Base-by-base conservation (phyloP, 2,888 invertebrate species). In the Epinotia brunnichana region DNA sequence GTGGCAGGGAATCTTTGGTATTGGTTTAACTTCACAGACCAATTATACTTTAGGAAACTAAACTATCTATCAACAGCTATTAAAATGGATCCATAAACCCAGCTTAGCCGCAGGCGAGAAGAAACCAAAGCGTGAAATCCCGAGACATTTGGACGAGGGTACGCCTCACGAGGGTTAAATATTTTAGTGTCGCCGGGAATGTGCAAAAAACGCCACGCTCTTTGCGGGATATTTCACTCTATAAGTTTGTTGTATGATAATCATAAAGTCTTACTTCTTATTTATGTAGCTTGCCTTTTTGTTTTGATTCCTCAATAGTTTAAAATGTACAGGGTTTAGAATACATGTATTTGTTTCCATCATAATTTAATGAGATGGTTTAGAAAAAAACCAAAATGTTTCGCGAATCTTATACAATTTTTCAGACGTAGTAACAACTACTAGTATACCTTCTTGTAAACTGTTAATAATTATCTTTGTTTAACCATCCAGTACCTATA, bases 51-150 rank as follows among this genome's bases (percentile, higher is more conserved):
- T 54, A 15, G 9, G 29, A 29, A 29, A 57, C n/a, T 9, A 29
- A 24, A 56, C 15, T 15, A 56, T n/a, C 24, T 56, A n/a, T 54
- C 10, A 41, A 66, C 39, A 15, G 39, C 41, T 21, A 56, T 19
- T 66, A 54, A 51, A 63, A 54, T 39, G 19, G 35, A 39, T 53
- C 53, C 54, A 39, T 54, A 39, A 21, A 41, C 19, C 24, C 64
- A 21, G 21, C 35, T 64, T 39, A 64, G 15, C 53, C 51, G 5
- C 3, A 17, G 17, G 64, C 15, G 39, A 10, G 2, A 39, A 24
- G 15, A 66, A 66, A 56, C 54, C 66, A 56, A 56, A 56, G 66
- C 56, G 66, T 66, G 66, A 66, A 66, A 66, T 41, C 66, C 54
- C 54, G 41, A 39, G 66, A 41, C 54, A 24, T 66, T 41, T 66